These are phyloP conservation scores for Trichomycterus rosablanca DNA, from an alignment of 2,113 vertebrate genomes.

Conservation along the genomic window DNA sequence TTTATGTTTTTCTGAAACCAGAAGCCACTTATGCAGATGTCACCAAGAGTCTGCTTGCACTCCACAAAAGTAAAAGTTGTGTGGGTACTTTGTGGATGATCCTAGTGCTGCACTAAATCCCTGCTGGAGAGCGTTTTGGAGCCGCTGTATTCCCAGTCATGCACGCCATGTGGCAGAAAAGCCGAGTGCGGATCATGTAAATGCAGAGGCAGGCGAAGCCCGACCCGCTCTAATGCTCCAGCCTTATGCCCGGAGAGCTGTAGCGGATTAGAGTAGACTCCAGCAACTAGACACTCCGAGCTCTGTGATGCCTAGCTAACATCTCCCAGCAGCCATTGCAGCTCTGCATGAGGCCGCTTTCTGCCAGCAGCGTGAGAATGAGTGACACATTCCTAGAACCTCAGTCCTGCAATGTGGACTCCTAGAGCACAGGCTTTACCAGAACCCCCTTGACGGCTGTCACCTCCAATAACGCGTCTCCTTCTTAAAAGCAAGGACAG, in stretches of 20 bases:
- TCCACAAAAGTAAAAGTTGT: slow-evolving; percentile 29
- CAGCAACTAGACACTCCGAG: slow-evolving; percentile 65
- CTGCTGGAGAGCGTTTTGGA: slow-evolving; percentile 49
- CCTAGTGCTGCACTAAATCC: slow-evolving; percentile 40
- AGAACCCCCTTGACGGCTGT: slow-evolving; percentile 51
- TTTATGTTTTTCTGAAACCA: slow-evolving; percentile 3
- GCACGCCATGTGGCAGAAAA: slow-evolving; percentile 70
- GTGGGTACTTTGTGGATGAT: slow-evolving; percentile 20
- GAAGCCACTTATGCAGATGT: not conserved
- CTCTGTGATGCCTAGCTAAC: slow-evolving; percentile 60
- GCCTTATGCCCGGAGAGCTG: slow-evolving; percentile 83
- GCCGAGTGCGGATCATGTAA: slow-evolving; percentile 81
- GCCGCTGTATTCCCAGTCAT: slow-evolving; percentile 81
- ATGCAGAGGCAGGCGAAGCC: slow-evolving; percentile 71
- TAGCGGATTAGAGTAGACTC: slow-evolving; percentile 79
- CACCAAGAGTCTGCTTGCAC: slow-evolving; percentile 3
- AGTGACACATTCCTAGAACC: slow-evolving; percentile 50
- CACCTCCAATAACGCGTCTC: slow-evolving; percentile 54
- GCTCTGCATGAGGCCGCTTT: slow-evolving; percentile 58
- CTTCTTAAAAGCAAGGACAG: slow-evolving; percentile 55
- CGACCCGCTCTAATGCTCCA: slow-evolving; percentile 81
- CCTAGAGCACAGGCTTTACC: slow-evolving; percentile 53
- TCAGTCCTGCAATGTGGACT: slow-evolving; percentile 15
- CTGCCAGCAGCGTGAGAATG: slow-evolving; percentile 50
- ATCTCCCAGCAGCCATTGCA: slow-evolving; percentile 50